These are phyloP conservation scores for Chloroceryle aenea DNA, from an alignment of 2,113 vertebrate species.

Conservation along the genomic window DNA sequence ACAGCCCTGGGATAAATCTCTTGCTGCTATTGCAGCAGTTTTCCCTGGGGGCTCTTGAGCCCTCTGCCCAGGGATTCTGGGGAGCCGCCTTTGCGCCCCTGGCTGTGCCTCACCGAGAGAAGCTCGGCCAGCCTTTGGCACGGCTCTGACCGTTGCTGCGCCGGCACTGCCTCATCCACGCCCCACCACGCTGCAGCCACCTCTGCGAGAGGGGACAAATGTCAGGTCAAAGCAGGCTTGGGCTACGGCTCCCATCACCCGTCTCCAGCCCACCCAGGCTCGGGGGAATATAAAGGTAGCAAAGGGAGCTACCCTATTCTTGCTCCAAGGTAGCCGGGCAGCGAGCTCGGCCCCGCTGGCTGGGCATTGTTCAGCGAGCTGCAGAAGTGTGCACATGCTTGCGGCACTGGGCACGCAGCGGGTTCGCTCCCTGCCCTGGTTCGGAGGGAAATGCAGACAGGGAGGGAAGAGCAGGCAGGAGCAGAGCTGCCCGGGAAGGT, in stretches of 20 bases:
- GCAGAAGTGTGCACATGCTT: neutral
- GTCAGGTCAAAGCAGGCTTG: neutral
- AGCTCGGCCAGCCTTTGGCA: neutral
- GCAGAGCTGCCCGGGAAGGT: neutral
- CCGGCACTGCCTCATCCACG: neutral
- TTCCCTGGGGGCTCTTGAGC: accelerated
- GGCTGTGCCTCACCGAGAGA: neutral
- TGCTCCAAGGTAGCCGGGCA: neutral
- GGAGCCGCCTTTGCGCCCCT: accelerated
- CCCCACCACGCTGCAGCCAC: accelerated
- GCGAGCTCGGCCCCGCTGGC: neutral
- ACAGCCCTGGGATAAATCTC: accelerated
- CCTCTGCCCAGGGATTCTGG: neutral
- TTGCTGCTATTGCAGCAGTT: accelerated
- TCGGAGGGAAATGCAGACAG: neutral
- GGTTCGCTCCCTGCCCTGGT: neutral
- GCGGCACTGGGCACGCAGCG: neutral
- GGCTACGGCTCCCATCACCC: neutral
- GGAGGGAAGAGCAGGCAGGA: neutral
- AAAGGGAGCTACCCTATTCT: neutral
- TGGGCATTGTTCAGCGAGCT: conserved; percentile 5
- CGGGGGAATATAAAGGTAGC: neutral
- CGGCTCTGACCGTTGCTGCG: accelerated
- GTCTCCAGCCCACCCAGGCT: neutral
- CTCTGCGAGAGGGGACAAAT: neutral